A percentile compares a stretch with the other conserved stretches of the same genome.
These are phyloP conservation scores for Tachystola acroxantha DNA, from an alignment of 2,888 invertebrate species.

Conservation along the genomic window DNA sequence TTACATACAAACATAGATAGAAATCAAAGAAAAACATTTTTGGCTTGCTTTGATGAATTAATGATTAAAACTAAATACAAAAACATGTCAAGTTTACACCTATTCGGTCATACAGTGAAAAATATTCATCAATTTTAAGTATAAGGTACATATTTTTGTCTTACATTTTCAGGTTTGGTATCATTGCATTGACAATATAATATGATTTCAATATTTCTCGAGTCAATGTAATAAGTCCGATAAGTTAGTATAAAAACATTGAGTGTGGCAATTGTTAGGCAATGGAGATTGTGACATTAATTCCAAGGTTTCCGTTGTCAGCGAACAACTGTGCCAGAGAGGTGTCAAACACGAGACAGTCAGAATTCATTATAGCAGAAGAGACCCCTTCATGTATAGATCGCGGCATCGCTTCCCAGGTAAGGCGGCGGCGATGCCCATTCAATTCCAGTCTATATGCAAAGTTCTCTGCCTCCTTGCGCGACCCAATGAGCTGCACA, in stretches of 20 bases:
- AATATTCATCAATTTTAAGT: slow-evolving; percentile 4
- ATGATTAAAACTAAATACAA: slow-evolving; percentile 16
- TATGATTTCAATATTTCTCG: slow-evolving; percentile 33
- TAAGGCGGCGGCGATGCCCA: slow-evolving; percentile 94
- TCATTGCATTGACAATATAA: slow-evolving; percentile 33
- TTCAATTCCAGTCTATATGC: slow-evolving; percentile 98
- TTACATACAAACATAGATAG: slow-evolving; percentile 37
- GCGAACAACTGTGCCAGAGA: slow-evolving; percentile 99
- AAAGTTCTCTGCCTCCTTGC: slow-evolving; percentile 99
- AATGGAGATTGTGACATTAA: slow-evolving; percentile 99
- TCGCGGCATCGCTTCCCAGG: slow-evolving; percentile 99
- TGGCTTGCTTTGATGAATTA: slow-evolving; percentile 52
- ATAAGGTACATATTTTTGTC: slow-evolving; percentile 15
- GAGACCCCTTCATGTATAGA: slow-evolving; percentile 99
- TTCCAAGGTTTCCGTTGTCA: slow-evolving; percentile 99
- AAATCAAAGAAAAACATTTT: slow-evolving; percentile 51
- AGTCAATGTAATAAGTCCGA: slow-evolving; percentile 31
- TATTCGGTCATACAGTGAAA: neutral
- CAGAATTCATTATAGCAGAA: slow-evolving; percentile 97
- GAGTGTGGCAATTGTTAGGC: slow-evolving; percentile 76
- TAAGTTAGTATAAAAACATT: slow-evolving; percentile 15
- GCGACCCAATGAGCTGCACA: slow-evolving; percentile 98
- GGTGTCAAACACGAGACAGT: slow-evolving; percentile 99
- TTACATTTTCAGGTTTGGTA: slow-evolving; percentile 14
- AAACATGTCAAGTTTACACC: slow-evolving; percentile 20